phyloP scores from a whole-genome alignment of 2,888 invertebrate genomes.

The Rhimphoctona megacephalus region DNA sequence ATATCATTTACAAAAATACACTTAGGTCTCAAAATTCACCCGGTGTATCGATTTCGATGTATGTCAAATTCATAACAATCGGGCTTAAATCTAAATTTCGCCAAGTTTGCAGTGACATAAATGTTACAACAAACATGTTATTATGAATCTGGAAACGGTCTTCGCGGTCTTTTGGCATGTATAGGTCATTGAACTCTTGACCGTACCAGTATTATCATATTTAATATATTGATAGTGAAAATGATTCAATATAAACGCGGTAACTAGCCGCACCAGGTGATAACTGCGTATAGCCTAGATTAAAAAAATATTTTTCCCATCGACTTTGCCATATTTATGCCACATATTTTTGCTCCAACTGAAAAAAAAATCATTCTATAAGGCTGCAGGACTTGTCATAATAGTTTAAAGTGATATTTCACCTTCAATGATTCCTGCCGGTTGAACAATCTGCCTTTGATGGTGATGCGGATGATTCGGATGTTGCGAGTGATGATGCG shows the following conservation, averaged over 20 bases:
- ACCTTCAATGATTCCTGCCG: conserved; percentile 80
- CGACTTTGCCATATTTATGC: background rate
- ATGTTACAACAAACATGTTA: background rate
- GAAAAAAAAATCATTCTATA: background rate
- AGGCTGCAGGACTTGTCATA: background rate
- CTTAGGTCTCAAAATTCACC: background rate
- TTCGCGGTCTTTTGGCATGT: background rate
- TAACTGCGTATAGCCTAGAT: too few relatives aligned
- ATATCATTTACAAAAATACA: background rate
- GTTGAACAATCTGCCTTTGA: conserved; percentile 78
- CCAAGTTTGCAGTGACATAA: background rate
- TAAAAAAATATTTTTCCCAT: background rate
- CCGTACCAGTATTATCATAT: background rate
- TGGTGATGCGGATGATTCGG: conserved; percentile 77
- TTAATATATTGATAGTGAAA: background rate
- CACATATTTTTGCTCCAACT: background rate
- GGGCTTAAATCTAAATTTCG: background rate
- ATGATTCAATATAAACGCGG: background rate
- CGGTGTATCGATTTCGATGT: background rate
- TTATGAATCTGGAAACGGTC: background rate
- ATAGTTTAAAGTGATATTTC: conserved; percentile 5
- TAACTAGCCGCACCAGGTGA: background rate
- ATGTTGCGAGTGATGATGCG: conserved; percentile 76
- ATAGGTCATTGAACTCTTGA: background rate
- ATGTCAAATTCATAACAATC: background rate